Base-by-base conservation (phyloP, 2,888 invertebrate genomes). In the Leucophenga maculata region DNA sequence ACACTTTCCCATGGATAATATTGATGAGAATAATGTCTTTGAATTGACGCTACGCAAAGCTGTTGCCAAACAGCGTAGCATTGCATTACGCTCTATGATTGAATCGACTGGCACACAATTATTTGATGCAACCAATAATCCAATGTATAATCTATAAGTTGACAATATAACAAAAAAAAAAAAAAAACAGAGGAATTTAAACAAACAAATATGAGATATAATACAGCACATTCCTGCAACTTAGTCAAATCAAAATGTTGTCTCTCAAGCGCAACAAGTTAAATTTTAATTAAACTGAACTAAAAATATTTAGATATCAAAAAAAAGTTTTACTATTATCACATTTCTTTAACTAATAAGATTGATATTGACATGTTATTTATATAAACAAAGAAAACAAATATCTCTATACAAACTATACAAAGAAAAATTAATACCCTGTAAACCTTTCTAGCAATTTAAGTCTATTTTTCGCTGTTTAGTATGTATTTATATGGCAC, bases 21-120 rank as follows among this genome's bases (percentile, higher is more conserved):
- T 88, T 39, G 88, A 88, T 69, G 88, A 88, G 71, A 82, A 81
- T 16, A 88, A 88, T 78, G 86, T 88, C 0, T 88, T 88, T 64
- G 88, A 88, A 72, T 62, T 88, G 9, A 86, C 86, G 2, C 72
- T 88, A 57, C 85, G 88, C 3, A 87, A 87, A 72, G 88, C 88
- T 57, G 91, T 91, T 68, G 90, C 91, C 72, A 91, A 91, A 48
- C 91, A 91, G 79, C 91, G 92, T 69, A 91, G 92, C 22, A 91
- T 92, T 78, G 91, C 92, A 72, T 88, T 92, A 66, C 90, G 90
- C 73, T 90, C 91, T 54, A 90, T 92, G 86, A 91, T 92, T 59
- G 90, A 91, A 75, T 90, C 91, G 8, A 92, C 92, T 39, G 91
- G 91, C 57, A 90, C 91, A 72, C 91, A 92, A 81, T 83, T 92